phyloP scores from a whole-genome alignment of 1,140 invertebrate genomes.

The Macrosteles quadrilineatus region DNA sequence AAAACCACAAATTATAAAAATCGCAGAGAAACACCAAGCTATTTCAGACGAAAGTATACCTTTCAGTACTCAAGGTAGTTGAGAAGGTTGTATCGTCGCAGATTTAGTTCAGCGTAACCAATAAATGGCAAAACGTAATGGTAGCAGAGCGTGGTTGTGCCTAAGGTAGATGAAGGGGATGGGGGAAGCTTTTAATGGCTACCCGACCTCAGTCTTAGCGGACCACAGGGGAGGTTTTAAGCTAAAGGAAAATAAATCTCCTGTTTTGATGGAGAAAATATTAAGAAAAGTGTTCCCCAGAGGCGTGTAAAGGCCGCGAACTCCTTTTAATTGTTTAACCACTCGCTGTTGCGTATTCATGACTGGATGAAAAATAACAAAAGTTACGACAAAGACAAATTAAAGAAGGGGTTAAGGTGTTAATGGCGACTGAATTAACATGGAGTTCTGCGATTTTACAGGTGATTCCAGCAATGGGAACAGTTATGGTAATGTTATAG shows the following conservation, averaged over 20 bases:
- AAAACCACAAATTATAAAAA: too few species aligned
- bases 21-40: too few species aligned
- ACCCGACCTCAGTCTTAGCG: constrained; percentile 8
- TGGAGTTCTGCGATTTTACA: neutral
- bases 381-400: constrained; percentile 8
- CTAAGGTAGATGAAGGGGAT: too few species aligned
- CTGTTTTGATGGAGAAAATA: constrained; percentile 28
- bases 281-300: constrained; percentile 26
- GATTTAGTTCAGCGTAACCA: too few species aligned
- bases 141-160: neutral
- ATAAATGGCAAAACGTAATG: too few species aligned
- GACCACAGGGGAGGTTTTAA: constrained; percentile 28
- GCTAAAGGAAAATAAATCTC: constrained; percentile 21
- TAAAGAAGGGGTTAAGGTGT: neutral
- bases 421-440: constrained; percentile 1
- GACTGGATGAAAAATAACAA: neutral
- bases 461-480: neutral
- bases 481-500: too few species aligned
- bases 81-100: too few species aligned
- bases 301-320: neutral
- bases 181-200: constrained; percentile 28
- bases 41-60: too few species aligned
- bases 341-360: constrained; percentile 5
- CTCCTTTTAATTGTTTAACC: constrained; percentile 24
- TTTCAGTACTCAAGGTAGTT: too few species aligned